A percentile compares a stretch with the other conserved stretches of the same genome.
phyloP scores from a whole-genome alignment of 2,797 vertebrate species.

The Tamandua tetradactyla region DNA sequence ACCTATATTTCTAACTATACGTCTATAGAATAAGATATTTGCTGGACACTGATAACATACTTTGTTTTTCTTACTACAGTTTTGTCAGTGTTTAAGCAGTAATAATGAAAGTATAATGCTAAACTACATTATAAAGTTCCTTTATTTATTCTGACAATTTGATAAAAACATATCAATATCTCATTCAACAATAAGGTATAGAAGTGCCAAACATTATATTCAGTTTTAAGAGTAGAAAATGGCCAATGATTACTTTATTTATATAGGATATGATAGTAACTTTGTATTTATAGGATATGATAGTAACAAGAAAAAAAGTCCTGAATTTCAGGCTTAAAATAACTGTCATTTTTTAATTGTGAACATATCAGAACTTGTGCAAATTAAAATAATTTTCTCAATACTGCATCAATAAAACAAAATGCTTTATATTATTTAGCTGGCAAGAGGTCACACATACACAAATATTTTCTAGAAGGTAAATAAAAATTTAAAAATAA shows the following conservation, averaged over 20 bases:
- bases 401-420: not conserved
- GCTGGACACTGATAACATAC: not conserved
- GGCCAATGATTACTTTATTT: not conserved
- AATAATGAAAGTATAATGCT: not conserved
- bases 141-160: not conserved
- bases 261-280: not conserved
- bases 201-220: not conserved
- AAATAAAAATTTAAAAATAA: not conserved
- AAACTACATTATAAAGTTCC: not conserved
- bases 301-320: not conserved
- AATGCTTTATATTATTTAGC: not conserved
- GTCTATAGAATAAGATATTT: not conserved
- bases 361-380: not conserved
- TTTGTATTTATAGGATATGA: not conserved
- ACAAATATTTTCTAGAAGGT: not conserved
- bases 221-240: not conserved
- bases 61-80: not conserved
- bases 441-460: not conserved
- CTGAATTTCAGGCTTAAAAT: not conserved
- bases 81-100: not conserved
- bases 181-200: not conserved
- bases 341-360: not conserved
- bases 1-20: too few species aligned
- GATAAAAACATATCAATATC: not conserved
- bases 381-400: not conserved